phyloP scores from a whole-genome alignment of 2,113 vertebrate species.

The Progne subis region DNA sequence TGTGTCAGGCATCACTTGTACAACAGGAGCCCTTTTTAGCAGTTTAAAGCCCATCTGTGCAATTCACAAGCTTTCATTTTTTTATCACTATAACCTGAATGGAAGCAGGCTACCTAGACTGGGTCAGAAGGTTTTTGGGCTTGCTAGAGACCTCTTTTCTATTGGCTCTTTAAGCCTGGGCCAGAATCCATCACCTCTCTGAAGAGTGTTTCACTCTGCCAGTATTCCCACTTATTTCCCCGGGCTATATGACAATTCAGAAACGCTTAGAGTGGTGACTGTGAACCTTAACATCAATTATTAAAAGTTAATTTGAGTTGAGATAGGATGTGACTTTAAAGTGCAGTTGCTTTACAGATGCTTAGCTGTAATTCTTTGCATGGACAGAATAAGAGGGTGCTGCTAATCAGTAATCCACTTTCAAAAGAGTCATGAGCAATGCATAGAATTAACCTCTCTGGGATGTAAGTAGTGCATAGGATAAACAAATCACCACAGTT shows the following conservation, averaged over 20 bases:
- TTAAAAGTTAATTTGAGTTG: neutral
- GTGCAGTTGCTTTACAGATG: neutral
- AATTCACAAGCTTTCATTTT: neutral
- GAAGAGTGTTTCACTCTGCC: neutral
- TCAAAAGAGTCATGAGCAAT: neutral
- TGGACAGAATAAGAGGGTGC: neutral
- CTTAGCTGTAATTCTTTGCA: neutral
- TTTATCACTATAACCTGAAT: neutral
- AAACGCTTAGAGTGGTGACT: neutral
- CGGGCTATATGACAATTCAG: neutral
- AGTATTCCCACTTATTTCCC: neutral
- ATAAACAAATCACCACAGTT: neutral
- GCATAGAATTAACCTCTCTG: neutral
- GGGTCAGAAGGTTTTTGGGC: neutral
- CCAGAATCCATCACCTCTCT: neutral
- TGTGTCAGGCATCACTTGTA: constrained; percentile 55
- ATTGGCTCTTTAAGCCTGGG: neutral
- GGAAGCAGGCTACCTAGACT: neutral
- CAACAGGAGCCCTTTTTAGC: constrained; percentile 13
- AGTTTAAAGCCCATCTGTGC: neutral
- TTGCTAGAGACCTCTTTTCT: neutral
- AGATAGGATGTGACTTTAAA: neutral
- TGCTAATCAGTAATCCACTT: constrained; percentile 17
- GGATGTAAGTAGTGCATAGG: neutral
- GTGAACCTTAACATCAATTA: neutral